Conservation (phyloP, 2,888 invertebrate genomes). For the Trisateles emortualis region DNA sequence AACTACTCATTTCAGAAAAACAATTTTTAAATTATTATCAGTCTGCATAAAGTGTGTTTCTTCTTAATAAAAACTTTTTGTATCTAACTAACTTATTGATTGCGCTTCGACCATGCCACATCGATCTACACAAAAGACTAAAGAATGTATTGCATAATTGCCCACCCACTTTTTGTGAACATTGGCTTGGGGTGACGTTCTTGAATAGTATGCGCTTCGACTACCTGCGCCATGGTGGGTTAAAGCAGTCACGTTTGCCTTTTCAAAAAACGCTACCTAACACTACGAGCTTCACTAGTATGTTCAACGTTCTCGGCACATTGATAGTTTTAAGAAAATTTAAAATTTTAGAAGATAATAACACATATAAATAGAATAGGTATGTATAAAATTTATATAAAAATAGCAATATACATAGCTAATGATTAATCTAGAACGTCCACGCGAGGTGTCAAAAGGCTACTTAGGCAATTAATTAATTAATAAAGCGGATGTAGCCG, state of each 20-base stretch:
- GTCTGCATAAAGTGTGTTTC: no score
- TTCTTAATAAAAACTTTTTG: background rate
- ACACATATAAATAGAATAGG: no score
- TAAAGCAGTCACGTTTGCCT: slow-evolving; percentile 19
- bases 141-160: slow-evolving; percentile 62
- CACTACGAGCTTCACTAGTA: no score
- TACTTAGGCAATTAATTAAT: slow-evolving; percentile 43
- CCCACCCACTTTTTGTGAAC: slow-evolving; percentile 54
- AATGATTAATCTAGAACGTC: background rate
- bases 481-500: slow-evolving; percentile 52
- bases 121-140: slow-evolving; percentile 41
- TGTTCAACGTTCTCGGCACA: background rate
- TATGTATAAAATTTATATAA: background rate
- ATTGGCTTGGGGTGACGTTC: slow-evolving; percentile 47
- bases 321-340: background rate
- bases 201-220: slow-evolving; percentile 44
- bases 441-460: slow-evolving; percentile 33
- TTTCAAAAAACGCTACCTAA: background rate
- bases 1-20: no score
- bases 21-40: no score
- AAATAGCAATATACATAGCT: background rate
- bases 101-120: slow-evolving; percentile 36
- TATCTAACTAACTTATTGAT: slow-evolving; percentile 26
- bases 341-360: no score
- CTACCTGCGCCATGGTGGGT: slow-evolving; percentile 58